Conservation (phyloP, 37 sponge, comb jelly and placozoan species). For the Hormiphora californensis region DNA sequence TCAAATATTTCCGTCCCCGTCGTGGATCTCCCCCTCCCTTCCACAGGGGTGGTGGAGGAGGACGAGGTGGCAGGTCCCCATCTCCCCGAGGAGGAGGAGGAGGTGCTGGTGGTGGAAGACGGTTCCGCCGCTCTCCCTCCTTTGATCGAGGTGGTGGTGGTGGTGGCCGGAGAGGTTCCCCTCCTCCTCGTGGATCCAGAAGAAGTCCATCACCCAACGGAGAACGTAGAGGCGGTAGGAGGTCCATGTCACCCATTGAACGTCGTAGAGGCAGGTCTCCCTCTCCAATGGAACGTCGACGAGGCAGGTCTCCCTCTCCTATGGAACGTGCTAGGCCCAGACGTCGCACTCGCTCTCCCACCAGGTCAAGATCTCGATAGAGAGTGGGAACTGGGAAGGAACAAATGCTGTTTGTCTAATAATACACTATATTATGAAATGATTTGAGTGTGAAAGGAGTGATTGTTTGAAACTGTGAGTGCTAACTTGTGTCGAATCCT, state of each 20-base stretch:
- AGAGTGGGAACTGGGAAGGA: not conserved
- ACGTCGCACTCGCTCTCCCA: not conserved
- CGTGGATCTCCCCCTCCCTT: too few relatives aligned
- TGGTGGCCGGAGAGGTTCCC: too few relatives aligned
- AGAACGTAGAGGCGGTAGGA: not conserved
- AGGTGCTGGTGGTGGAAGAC: not conserved
- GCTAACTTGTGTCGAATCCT: not conserved
- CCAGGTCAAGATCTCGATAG: conserved; percentile 45
- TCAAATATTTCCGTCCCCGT: too few relatives aligned
- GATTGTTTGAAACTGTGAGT: not conserved
- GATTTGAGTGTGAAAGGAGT: not conserved
- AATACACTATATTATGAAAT: too few relatives aligned
- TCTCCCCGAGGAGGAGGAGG: conserved; percentile 30
- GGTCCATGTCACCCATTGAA: not conserved
- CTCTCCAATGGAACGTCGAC: too few relatives aligned
- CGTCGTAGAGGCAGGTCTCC: not conserved
- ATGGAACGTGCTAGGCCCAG: not conserved
- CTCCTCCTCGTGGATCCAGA: too few relatives aligned
- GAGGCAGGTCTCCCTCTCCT: conserved; percentile 5
- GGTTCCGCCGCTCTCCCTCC: not conserved
- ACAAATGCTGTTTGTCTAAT: too few relatives aligned
- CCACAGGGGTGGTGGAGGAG: conserved; percentile 8
- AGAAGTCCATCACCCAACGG: too few relatives aligned
- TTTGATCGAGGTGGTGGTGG: too few relatives aligned
- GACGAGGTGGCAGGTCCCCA: too few relatives aligned